Evolutionary conservation across 2,797 vertebrate genomes (phyloP), one percentile per base, ranked within the genome.

Genomic region (Anolis apletophallus): DNA sequence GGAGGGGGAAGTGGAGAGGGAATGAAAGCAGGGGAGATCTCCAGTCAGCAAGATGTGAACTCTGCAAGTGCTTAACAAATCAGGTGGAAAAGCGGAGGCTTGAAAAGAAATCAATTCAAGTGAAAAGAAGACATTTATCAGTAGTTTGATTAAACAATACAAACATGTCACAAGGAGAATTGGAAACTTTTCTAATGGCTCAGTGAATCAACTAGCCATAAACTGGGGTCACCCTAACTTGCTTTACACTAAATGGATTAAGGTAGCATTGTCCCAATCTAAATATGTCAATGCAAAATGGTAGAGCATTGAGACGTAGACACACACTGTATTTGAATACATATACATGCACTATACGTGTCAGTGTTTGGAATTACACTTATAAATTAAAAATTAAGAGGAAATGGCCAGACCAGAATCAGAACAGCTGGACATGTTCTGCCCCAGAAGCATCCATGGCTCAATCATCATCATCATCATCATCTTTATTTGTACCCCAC

Each of bases 91-190:
- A 95, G 91, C 90, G 87, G 72, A 92, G 83, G 78, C 92, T 92
- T 93, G 93, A 93, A 92, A 93, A 96, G 94, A 96, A 97, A 95
- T 96, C 94, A 91, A 84, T 96, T 92, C 82, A 69, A 90, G 90
- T 91, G 89, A 92, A 95, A 95, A 91, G 93, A 94, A 94, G 29
- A 74, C 92, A 87, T 94, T 93, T 94, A 88, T 94, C 93, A 94
- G 91, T 90, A 68, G 75, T 92, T 94, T 87, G 94, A 94, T 87
- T 92, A 93, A 92, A 90, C 1, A 86, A 85, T 80, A 88, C 55
- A 88, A 78, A 79, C 88, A 0, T 61, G 78, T 94, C 86, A 85
- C 57, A 87, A 81, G 88, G 82, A 88, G 93, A 91, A 90, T 68
- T 86, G 86, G 87, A 93, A 92, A 90, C 92, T 93, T 92, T 87